Percentiles rank a stretch among this genome's conserved stretches.
These are phyloP conservation scores for Acholoe squamosa DNA, from an alignment of 2,888 invertebrate genomes.

Conservation along the genomic window DNA sequence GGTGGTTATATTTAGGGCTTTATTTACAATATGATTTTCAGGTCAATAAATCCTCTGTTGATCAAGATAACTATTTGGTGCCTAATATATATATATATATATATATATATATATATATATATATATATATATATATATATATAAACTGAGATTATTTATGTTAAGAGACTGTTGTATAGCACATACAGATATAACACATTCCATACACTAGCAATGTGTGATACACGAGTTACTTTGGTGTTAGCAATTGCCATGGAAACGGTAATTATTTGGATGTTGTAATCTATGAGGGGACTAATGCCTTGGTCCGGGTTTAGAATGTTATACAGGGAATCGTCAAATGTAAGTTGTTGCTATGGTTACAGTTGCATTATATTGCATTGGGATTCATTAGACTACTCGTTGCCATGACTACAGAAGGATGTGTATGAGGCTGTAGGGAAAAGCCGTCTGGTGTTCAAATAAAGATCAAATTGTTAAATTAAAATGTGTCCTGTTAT, in stretches of 20 bases:
- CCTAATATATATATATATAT: too few relatives aligned
- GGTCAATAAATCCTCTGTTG: too few relatives aligned
- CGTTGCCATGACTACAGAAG: background rate
- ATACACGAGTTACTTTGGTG: background rate
- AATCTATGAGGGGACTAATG: background rate
- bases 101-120: too few relatives aligned
- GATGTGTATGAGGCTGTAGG: background rate
- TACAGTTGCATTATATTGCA: background rate
- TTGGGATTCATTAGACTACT: background rate
- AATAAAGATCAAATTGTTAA: background rate
- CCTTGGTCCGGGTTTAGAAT: background rate
- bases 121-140: too few relatives aligned
- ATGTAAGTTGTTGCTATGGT: background rate
- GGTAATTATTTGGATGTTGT: background rate
- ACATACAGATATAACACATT: background rate
- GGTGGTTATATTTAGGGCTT: too few relatives aligned
- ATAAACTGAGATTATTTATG: background rate
- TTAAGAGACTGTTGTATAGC: background rate
- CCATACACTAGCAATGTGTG: background rate
- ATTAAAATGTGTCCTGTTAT: too few relatives aligned
- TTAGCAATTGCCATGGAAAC: background rate
- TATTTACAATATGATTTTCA: too few relatives aligned
- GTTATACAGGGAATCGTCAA: background rate
- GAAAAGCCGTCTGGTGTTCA: background rate
- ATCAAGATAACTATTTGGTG: background rate